phyloP scores from a whole-genome alignment of 2,888 invertebrate genomes.

The Oscheius onirici region DNA sequence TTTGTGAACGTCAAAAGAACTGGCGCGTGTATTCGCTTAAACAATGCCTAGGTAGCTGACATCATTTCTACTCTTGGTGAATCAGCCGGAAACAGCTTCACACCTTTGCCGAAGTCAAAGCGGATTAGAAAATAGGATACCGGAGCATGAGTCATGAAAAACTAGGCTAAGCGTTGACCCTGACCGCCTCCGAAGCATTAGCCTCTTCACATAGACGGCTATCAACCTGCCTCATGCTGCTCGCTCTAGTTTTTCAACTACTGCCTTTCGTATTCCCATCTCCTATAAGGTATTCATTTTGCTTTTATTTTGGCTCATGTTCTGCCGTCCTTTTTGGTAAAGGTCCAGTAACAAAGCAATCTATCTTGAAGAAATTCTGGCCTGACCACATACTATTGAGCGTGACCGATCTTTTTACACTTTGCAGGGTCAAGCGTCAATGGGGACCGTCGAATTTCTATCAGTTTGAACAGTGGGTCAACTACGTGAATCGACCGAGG shows the following conservation, averaged over 20 bases:
- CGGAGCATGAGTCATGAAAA: constrained; percentile 30
- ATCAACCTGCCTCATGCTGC: constrained; percentile 3
- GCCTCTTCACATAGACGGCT: constrained; percentile 21
- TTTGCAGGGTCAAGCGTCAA: constrained; percentile 25
- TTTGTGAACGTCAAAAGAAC: constrained; percentile 12
- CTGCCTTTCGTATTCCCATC: too few species aligned
- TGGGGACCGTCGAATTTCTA: constrained; percentile 24
- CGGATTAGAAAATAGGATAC: constrained; percentile 26
- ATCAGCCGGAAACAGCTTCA: not conserved
- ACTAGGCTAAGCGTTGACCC: constrained; percentile 28
- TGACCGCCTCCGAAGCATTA: constrained; percentile 26
- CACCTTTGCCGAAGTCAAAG: not conserved
- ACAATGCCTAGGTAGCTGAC: not conserved
- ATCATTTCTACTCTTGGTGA: not conserved
- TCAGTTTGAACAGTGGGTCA: constrained; percentile 25
- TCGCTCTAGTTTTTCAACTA: not conserved
- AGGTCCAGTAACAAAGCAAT: too few species aligned
- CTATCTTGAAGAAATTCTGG: too few species aligned
- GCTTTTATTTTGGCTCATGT: too few species aligned
- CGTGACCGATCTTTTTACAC: not conserved
- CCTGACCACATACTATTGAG: not conserved
- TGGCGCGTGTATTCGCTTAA: constrained; percentile 12
- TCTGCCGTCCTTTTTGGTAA: too few species aligned
- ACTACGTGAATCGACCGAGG: constrained; percentile 27
- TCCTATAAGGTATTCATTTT: too few species aligned